Evolutionary conservation across 2,797 vertebrate species (phyloP), one percentile per base, ranked within the genome.

Genomic region (Gymnocypris eckloni): DNA sequence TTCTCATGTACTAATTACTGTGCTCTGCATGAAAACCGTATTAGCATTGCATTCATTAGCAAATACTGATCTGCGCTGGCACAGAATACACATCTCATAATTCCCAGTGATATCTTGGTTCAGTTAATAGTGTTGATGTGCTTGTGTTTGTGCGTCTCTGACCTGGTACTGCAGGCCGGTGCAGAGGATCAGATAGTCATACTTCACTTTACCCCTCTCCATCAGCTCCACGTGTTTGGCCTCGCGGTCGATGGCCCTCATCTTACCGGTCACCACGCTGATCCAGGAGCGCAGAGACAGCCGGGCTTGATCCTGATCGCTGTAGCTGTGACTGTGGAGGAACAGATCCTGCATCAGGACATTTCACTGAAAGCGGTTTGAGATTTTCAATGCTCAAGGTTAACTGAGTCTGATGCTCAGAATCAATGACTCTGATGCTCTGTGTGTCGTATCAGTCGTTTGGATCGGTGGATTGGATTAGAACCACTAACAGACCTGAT

Each of bases 121-220:
- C 9, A 52, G n/a, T 41, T 5, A 28, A 52, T 25, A 6, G 69
- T 70, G 33, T 43, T 73, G 25, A 16, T 64, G 48, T 59, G 52
- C 67, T 10, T 64, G n/a, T 41, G 3, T 3, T 10, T 54, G n/a
- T 37, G 3, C 2, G 2, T 12, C 6, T 75, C 93, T 95, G 86
- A 98, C 98, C 97, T 96, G 97, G 93, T 98, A 98, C 90, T 96
- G 97, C 91, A 95, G 96, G 9, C 98, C 98, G 0, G 94, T 97
- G 67, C 97, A 98, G 84, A 99, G 96, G 87, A 99, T 81, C 79
- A 99, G 96, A 92, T 97, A 94, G 89, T 99, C 97, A 0, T 99
- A 99, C 0, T 93, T 93, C 18, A 99, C 94, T 16, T 90, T 92
- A 79, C 87, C 88, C 0, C 92, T 91, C 1, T 88, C 84, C 18